Conservation (phyloP, 2,888 invertebrate genomes). For the Epicampocera succincta region DNA sequence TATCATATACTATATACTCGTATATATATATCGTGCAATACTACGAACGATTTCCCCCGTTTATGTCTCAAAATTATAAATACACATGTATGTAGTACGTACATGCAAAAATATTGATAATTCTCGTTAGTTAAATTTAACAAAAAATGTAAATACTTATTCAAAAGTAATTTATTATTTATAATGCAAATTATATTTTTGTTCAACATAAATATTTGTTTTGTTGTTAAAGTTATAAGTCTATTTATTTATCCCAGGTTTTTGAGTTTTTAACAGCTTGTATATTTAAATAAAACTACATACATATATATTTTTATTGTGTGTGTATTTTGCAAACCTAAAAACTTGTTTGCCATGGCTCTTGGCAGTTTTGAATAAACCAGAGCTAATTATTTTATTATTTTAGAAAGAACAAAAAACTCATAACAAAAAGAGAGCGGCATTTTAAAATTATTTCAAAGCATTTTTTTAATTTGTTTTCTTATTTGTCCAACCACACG, state of each 20-base stretch:
- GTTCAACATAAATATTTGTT: background rate
- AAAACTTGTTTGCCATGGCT: constrained; percentile 54
- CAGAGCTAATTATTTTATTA: background rate
- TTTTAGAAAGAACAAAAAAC: too few relatives aligned
- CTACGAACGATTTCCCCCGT: too few relatives aligned
- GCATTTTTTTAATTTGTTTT: constrained; percentile 14
- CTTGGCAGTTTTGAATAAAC: constrained; percentile 23
- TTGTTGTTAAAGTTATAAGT: background rate
- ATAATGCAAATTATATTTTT: background rate
- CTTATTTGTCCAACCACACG: constrained; percentile 29
- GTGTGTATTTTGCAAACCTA: constrained; percentile 21
- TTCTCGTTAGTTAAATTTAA: too few relatives aligned
- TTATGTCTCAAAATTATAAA: too few relatives aligned
- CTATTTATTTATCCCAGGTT: too few relatives aligned
- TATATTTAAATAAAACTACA: too few relatives aligned
- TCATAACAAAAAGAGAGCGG: background rate
- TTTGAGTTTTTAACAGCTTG: too few relatives aligned
- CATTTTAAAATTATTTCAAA: constrained; percentile 24
- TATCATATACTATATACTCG: too few relatives aligned
- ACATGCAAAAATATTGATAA: too few relatives aligned
- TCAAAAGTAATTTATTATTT: background rate
- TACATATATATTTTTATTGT: too few relatives aligned
- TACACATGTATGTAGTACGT: too few relatives aligned
- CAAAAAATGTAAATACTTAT: background rate
- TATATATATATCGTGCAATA: too few relatives aligned